Conservation (phyloP, 1,140 invertebrate genomes). For the Trichonephila clavipes region DNA sequence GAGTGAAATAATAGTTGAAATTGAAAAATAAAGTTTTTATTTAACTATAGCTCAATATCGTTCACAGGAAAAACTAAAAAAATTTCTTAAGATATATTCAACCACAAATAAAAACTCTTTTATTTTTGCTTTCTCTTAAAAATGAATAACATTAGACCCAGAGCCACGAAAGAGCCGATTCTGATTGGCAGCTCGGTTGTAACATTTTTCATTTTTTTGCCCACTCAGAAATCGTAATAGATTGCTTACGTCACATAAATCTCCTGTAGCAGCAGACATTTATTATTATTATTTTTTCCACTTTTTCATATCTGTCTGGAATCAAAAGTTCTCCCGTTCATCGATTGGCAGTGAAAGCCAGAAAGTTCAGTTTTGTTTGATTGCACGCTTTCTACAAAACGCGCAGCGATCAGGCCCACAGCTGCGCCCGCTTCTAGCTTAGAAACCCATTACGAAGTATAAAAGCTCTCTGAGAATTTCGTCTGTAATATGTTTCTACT, state of each 20-base stretch:
- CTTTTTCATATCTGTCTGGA: conserved; percentile 45
- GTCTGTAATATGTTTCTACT: background rate
- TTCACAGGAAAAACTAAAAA: too few relatives aligned
- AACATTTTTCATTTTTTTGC: conserved; percentile 1
- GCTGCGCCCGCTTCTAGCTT: conserved; percentile 10
- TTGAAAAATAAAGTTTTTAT: too few relatives aligned
- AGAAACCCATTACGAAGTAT: conserved; percentile 7
- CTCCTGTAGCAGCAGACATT: conserved; percentile 17
- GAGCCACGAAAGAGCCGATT: background rate
- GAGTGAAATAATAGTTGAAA: too few relatives aligned
- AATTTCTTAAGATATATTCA: background rate
- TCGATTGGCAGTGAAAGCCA: conserved; percentile 19
- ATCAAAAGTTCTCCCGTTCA: background rate
- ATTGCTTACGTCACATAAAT: conserved; percentile 68
- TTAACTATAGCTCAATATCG: too few relatives aligned
- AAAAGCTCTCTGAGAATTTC: background rate
- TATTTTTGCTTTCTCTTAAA: background rate
- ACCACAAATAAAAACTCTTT: background rate
- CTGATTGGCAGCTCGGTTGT: conserved; percentile 52
- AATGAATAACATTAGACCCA: background rate
- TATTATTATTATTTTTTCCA: conserved; percentile 27
- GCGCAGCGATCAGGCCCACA: background rate
- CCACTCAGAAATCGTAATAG: conserved; percentile 50
- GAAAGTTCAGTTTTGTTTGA: conserved; percentile 46
- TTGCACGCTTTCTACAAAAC: conserved; percentile 22